phyloP scores from a whole-genome alignment of 2,888 invertebrate genomes.

The Linhomoeus sp. region DNA sequence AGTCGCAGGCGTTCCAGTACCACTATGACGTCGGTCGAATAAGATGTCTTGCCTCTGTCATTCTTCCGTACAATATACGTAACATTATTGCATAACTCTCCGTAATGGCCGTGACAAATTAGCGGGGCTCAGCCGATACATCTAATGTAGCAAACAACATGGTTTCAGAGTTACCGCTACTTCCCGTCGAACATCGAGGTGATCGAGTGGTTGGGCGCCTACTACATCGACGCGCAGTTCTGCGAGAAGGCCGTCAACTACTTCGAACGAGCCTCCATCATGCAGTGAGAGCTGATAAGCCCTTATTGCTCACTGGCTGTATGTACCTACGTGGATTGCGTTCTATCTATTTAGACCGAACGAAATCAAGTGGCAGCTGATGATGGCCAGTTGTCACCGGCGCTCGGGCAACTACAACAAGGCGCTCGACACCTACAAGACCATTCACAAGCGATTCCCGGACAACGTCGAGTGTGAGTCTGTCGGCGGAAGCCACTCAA shows the following conservation, averaged over 20 bases:
- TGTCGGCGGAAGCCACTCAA: no score
- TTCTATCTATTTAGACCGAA: constrained; percentile 45
- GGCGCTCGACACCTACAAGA: constrained; percentile 59
- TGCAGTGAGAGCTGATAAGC: constrained; percentile 34
- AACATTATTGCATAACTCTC: no score
- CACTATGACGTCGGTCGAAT: constrained; percentile 59
- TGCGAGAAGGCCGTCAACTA: constrained; percentile 64
- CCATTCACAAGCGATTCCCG: constrained; percentile 68
- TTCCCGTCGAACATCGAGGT: constrained; percentile 52
- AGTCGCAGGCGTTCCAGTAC: constrained; percentile 66
- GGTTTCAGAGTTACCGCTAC: constrained; percentile 47
- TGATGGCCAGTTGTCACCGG: constrained; percentile 63
- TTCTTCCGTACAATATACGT: no score
- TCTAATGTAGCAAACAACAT: no score
- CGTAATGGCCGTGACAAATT: no score
- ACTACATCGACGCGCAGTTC: constrained; percentile 67
- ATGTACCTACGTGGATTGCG: neutral
- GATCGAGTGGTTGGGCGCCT: constrained; percentile 69
- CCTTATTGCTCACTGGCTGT: neutral
- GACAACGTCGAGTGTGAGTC: constrained; percentile 70
- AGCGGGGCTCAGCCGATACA: no score
- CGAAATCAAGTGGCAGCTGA: constrained; percentile 62
- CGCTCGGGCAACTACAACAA: constrained; percentile 62
- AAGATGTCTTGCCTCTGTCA: no score
- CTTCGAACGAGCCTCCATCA: constrained; percentile 55